A percentile compares a stretch with the other conserved stretches of the same genome.
Conservation (phyloP, 2,113 vertebrate genomes). For the Cyprinodon brontotheroides region DNA sequence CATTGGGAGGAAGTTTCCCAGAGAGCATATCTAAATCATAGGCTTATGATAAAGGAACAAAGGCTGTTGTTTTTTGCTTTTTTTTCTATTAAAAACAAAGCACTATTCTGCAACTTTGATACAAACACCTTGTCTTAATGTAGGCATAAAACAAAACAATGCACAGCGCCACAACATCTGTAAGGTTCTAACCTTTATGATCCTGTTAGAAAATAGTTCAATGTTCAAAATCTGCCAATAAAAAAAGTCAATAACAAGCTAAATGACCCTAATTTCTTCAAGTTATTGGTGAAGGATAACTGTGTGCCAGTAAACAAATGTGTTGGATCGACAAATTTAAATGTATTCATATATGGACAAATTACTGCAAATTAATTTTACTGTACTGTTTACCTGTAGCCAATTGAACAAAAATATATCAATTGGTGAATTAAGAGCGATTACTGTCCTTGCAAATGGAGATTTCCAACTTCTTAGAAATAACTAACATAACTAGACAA, state of each 20-base stretch:
- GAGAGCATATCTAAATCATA: constrained; percentile 4
- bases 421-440: neutral
- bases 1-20: constrained; percentile 10
- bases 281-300: constrained; percentile 9
- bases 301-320: neutral
- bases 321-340: neutral
- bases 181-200: constrained; percentile 18
- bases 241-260: constrained; percentile 43
- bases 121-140: neutral
- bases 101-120: constrained; percentile 5
- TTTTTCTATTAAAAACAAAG: constrained; percentile 5
- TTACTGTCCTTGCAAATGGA: no score
- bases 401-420: neutral
- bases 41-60: constrained; percentile 22
- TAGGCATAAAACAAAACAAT: constrained; percentile 6
- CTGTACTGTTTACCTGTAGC: neutral
- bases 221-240: constrained; percentile 24
- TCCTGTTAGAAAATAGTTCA: constrained; percentile 23
- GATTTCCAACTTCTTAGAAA: no score
- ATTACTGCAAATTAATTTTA: neutral
- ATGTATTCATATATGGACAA: neutral
- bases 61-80: constrained; percentile 8
- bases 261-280: constrained; percentile 12
- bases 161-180: constrained; percentile 13
- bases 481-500: no score